phyloP scores from a whole-genome alignment of 2,888 invertebrate species.

The Lumbricus terrestris region DNA sequence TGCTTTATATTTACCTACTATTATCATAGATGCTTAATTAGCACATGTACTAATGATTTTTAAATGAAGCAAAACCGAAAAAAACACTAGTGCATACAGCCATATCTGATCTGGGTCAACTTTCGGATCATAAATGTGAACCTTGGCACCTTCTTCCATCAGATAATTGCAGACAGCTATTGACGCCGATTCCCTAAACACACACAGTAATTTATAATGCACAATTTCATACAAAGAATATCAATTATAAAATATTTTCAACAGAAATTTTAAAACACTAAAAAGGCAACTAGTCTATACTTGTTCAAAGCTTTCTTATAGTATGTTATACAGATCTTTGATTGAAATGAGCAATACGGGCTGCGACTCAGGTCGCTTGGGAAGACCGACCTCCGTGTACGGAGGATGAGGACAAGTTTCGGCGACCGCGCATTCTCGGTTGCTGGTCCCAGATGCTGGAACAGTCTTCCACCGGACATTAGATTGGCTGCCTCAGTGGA shows the following conservation, averaged over 20 bases:
- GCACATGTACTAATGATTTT: neutral
- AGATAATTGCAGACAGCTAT: slow-evolving; percentile 89
- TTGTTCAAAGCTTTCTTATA: no score
- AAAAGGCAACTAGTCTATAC: no score
- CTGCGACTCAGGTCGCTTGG: no score
- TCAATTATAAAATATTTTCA: neutral
- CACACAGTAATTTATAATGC: neutral
- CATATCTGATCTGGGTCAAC: slow-evolving; percentile 64
- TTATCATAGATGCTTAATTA: neutral
- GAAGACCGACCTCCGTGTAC: no score
- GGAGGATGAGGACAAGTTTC: no score
- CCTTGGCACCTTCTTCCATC: slow-evolving; percentile 88
- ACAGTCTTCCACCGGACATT: no score
- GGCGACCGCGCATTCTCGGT: no score
- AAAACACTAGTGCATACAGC: slow-evolving; percentile 40
- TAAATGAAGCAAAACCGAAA: neutral
- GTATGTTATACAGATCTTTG: no score
- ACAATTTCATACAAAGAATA: neutral
- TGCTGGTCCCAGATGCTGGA: no score
- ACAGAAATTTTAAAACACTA: neutral
- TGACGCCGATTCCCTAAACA: slow-evolving; percentile 83
- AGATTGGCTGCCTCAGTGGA: no score
- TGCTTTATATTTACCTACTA: neutral
- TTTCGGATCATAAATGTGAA: slow-evolving; percentile 96
- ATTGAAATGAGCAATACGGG: no score